Percentiles rank a stretch among this genome's conserved stretches.
phyloP scores from a whole-genome alignment of 2,113 vertebrate genomes.

The Lamprotornis superbus region DNA sequence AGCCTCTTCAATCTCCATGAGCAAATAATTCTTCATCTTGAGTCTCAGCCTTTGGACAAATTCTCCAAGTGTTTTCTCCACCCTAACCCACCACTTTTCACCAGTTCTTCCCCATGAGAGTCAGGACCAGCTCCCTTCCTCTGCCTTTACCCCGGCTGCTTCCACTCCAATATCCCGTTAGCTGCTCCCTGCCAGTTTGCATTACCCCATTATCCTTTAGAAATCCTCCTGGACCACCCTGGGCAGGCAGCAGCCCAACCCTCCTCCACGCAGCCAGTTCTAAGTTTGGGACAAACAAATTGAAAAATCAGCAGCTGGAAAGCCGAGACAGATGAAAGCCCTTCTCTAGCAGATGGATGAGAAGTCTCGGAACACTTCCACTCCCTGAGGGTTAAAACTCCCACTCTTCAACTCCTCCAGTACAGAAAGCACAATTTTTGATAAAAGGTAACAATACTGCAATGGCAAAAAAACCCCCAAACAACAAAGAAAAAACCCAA shows the following conservation, averaged over 20 bases:
- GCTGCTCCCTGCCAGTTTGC: not conserved
- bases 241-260: constrained; percentile 4
- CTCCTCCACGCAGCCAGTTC: not conserved
- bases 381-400: not conserved
- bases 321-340: not conserved
- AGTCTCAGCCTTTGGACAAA: not conserved
- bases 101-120: not conserved
- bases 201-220: not conserved
- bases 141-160: not conserved
- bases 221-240: not conserved
- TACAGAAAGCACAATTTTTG: not conserved
- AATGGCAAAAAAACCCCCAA: not conserved
- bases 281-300: constrained; percentile 3
- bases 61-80: not conserved
- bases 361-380: not conserved
- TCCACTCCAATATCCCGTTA: not conserved
- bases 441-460: not conserved
- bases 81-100: not conserved
- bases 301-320: constrained; percentile 54
- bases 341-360: not conserved
- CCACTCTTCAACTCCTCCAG: not conserved
- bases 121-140: not conserved
- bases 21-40: not conserved
- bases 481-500: not conserved
- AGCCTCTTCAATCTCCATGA: not conserved